Conservation (phyloP, 2,797 vertebrate species). For the Coregonus suidteri region DNA sequence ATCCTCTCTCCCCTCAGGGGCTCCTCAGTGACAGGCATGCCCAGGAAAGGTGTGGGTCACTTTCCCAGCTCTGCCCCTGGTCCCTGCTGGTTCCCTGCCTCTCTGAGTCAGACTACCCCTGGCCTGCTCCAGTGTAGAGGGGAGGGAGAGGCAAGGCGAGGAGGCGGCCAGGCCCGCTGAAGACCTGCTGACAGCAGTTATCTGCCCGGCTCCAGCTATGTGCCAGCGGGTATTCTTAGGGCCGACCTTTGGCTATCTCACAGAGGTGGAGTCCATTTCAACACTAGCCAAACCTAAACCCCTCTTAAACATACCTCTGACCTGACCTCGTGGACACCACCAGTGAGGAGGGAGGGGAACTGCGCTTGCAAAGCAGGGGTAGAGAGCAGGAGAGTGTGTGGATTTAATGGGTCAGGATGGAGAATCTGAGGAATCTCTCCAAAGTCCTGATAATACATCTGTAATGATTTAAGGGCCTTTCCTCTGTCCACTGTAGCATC, state of each 20-base stretch:
- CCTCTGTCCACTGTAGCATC: background rate
- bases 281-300: background rate
- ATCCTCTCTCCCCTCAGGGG: background rate
- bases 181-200: background rate
- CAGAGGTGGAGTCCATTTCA: background rate
- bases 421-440: background rate
- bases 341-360: background rate
- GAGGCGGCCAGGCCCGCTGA: background rate
- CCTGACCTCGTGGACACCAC: background rate
- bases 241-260: conserved; percentile 46
- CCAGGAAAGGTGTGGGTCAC: background rate
- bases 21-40: background rate
- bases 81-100: background rate
- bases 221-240: conserved; percentile 53
- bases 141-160: background rate
- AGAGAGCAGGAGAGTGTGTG: background rate
- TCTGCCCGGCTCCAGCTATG: background rate
- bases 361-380: background rate
- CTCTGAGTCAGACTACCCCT: no score
- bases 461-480: background rate
- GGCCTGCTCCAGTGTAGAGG: no score
- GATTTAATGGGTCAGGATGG: background rate
- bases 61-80: background rate
- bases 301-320: background rate
- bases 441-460: background rate